These are phyloP conservation scores for Macaria liturata DNA, from an alignment of 2,888 invertebrate species.

Conservation along the genomic window DNA sequence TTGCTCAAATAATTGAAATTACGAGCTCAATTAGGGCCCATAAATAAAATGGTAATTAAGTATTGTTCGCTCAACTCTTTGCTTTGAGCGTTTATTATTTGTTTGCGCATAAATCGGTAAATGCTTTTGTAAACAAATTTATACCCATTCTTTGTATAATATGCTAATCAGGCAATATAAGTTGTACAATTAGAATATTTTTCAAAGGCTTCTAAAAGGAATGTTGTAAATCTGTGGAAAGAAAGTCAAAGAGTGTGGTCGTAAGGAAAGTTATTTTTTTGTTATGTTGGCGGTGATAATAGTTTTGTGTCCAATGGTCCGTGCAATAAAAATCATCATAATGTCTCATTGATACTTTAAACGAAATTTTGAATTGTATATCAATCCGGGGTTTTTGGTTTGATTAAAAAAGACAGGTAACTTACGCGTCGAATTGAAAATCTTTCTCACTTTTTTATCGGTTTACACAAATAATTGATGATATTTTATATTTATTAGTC, in stretches of 20 bases:
- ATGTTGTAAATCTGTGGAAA: too few relatives aligned
- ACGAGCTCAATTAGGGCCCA: slow-evolving; percentile 1
- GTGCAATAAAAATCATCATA: too few relatives aligned
- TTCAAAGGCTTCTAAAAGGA: background rate
- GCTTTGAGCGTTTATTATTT: slow-evolving; percentile 19
- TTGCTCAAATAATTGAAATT: slow-evolving; percentile 1
- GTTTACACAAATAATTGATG: too few relatives aligned
- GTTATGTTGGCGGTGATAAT: too few relatives aligned
- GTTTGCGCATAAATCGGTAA: slow-evolving; percentile 25
- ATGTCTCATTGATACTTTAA: too few relatives aligned
- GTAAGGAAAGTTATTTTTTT: background rate
- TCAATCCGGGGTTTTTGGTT: too few relatives aligned
- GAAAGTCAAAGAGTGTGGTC: background rate
- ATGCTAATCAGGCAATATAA: slow-evolving; percentile 23
- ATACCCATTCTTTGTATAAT: slow-evolving; percentile 15
- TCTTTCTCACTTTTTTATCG: too few relatives aligned
- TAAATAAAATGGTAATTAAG: slow-evolving; percentile 11
- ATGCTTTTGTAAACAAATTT: slow-evolving; percentile 28
- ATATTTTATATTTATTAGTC: too few relatives aligned
- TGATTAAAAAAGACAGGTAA: too few relatives aligned
- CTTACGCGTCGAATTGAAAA: too few relatives aligned
- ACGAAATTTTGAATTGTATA: too few relatives aligned
- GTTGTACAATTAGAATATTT: background rate
- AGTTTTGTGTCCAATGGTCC: too few relatives aligned
- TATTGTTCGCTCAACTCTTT: slow-evolving; percentile 26